Evolutionary conservation across 2,113 vertebrate species (phyloP), one percentile per base, ranked within the genome.

Genomic region (Gavia stellata): DNA sequence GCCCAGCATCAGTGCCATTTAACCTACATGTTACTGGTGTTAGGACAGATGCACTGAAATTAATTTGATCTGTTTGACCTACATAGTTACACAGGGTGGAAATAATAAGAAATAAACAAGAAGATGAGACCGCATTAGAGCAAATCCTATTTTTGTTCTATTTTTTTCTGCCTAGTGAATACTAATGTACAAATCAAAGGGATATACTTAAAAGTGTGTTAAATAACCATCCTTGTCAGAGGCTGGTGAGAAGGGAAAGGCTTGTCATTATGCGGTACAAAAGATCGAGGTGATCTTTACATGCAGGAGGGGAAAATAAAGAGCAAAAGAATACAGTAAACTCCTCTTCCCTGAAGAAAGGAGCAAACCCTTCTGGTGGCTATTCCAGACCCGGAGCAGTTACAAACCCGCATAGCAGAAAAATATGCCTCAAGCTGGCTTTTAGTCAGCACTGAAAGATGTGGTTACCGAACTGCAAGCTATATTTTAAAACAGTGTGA

Each of bases 171-270:
- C 66, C 81, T 85, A 17, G 61, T 21, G 88, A 94, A 94, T 95
- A 18, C 63, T 93, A 84, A 92, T 87, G 78, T 66, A 31, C 23
- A 85, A 96, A 95, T 96, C 94, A 96, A 97, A 96, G 94, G 84
- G 50, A 77, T 75, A 8, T 7, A 58, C 77, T 91, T 93, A 13
- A 89, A 96, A 94, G 92, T 42, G 61, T 82, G 81, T 87, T 61
- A 88, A 91, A 72, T 79, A 90, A 79, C 9, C 49, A 17, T 31
- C 66, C 91, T 33, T 38, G 29, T 85, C 74, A 90, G 68, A 26
- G 61, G 52, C 70, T 88, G 56, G 45, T 58, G 67, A 53, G 73
- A n/a, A 80, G 58, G 67, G 53, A 62, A 45, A 65, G 70, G 62
- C 65, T 87, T 87, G 86, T 72, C 40, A 2, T 67, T 61, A 19